Evolutionary conservation across 2,888 invertebrate species (phyloP), one percentile per base, ranked within the genome.

Genomic region (Stenodera caucasica): DNA sequence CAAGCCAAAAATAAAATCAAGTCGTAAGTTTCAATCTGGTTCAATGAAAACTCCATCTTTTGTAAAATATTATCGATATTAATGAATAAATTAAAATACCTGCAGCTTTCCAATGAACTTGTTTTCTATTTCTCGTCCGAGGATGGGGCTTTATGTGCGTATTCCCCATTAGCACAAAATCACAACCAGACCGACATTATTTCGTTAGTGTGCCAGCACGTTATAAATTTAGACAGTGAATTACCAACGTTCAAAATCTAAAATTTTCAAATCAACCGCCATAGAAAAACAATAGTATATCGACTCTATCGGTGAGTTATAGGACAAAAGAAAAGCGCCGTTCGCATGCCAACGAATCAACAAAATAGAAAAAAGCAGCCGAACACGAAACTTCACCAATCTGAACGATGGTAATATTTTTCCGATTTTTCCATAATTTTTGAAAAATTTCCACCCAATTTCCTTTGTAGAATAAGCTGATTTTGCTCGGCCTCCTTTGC

Each of bases 41-140:
- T n/a, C n/a, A n/a, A n/a, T n/a, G n/a, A n/a, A n/a, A n/a, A n/a
- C n/a, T n/a, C n/a, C n/a, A n/a, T n/a, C n/a, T n/a, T n/a, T n/a
- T n/a, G n/a, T n/a, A n/a, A n/a, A n/a, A n/a, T n/a, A n/a, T n/a
- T n/a, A n/a, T n/a, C n/a, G n/a, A 33, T 23, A 53, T 58, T 49
- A 11, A 51, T 53, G 45, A 49, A 60, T 45, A 32, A 60, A 26
- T 15, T 15, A 50, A 56, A 32, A 62, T 88, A 91, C 92, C 92
- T 90, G 91, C 90, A 73, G 90, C 88, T 82, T 90, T 91, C 91
- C 91, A 91, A 82, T 90, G 91, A 74, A 91, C 89, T 84, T 88
- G 89, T 82, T 90, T 90, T 77, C 86, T 88, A 77, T 86, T 87
- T 80, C 85, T 81, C 72, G 81, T 80, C 78, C 82, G 81, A 77